These are phyloP conservation scores for Lycaena phlaeas DNA, from an alignment of 2,888 invertebrate species.

Conservation along the genomic window DNA sequence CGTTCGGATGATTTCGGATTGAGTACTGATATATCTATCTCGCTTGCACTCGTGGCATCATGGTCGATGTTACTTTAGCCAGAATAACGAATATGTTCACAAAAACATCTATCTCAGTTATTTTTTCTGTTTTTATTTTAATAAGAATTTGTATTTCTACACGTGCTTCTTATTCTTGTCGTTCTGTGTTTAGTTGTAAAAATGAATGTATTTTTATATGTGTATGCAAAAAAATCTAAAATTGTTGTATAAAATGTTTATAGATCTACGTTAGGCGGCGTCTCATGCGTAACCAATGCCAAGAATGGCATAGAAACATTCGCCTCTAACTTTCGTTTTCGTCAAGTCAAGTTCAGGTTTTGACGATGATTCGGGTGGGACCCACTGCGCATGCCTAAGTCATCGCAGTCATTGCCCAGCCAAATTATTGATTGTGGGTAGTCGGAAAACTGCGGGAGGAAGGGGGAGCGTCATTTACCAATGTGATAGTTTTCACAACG, in stretches of 20 bases:
- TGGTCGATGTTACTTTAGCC: slow-evolving; percentile 8
- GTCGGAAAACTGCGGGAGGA: slow-evolving; percentile 57
- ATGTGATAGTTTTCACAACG: slow-evolving; percentile 71
- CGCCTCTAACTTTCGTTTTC: slow-evolving; percentile 67
- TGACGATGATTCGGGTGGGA: slow-evolving; percentile 51
- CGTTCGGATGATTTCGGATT: slow-evolving; percentile 13
- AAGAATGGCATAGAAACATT: slow-evolving; percentile 68
- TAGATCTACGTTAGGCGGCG: slow-evolving; percentile 21
- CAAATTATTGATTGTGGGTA: slow-evolving; percentile 71
- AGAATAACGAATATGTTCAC: background rate
- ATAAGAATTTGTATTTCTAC: background rate
- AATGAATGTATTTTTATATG: too few relatives aligned
- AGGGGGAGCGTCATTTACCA: slow-evolving; percentile 54
- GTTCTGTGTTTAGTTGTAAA: too few relatives aligned
- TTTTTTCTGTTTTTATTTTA: too few relatives aligned
- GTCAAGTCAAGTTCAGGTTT: slow-evolving; percentile 71
- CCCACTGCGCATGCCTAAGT: slow-evolving; percentile 58
- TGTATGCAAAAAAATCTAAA: slow-evolving; percentile 10
- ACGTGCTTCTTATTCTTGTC: too few relatives aligned
- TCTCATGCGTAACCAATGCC: slow-evolving; percentile 39
- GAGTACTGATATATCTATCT: slow-evolving; percentile 28
- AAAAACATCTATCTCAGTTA: background rate
- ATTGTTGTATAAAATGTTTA: slow-evolving; percentile 17
- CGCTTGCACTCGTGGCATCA: slow-evolving; percentile 39
- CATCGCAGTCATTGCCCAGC: slow-evolving; percentile 73